Conservation (phyloP, 2,797 vertebrate species). For the Bucorvus abyssinicus region DNA sequence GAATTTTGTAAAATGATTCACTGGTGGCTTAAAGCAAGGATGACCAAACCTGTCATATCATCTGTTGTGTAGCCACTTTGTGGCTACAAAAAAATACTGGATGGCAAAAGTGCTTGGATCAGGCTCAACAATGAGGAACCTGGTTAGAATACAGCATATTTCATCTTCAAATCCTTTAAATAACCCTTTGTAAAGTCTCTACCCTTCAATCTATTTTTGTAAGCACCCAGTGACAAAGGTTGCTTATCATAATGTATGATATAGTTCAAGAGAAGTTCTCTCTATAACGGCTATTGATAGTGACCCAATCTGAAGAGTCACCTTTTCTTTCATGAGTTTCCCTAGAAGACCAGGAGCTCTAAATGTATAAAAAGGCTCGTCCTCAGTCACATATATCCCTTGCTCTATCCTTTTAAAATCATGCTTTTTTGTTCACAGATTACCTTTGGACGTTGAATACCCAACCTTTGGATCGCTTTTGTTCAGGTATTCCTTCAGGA, state of each 20-base stretch:
- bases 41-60: not conserved
- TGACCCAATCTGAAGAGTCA: not conserved
- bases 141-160: not conserved
- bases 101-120: not conserved
- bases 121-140: not conserved
- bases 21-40: not conserved
- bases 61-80: not conserved
- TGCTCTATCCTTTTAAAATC: not conserved
- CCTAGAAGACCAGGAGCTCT: not conserved
- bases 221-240: not conserved
- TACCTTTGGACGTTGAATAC: not conserved
- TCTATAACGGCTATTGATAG: not conserved
- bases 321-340: not conserved
- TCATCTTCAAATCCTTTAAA: not conserved
- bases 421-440: not conserved
- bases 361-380: not conserved
- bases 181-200: not conserved
- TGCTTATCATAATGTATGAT: not conserved
- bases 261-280: not conserved
- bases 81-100: not conserved
- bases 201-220: not conserved
- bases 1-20: not conserved
- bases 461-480: not conserved
- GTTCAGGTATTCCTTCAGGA: not conserved
- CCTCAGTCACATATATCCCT: not conserved